Evolutionary conservation across 2,888 invertebrate species (phyloP), one percentile per base, ranked within the genome.

Genomic region (Acanthosoma haemorrhoidale): DNA sequence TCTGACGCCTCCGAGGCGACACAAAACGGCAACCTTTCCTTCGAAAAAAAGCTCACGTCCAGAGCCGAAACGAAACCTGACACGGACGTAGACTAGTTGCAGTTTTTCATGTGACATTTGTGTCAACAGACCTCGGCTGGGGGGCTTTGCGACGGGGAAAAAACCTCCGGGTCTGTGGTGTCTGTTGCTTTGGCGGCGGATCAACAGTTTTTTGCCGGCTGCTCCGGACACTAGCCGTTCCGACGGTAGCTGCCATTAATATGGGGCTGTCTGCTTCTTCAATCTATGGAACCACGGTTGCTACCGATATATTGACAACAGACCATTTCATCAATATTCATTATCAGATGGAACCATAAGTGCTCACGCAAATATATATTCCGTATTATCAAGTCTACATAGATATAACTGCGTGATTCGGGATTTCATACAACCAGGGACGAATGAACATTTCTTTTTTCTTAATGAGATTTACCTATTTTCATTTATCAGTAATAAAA

Each of bases 61-160:
- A 51, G n/a, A n/a, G n/a, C n/a, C n/a, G n/a, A 51, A 51, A 51
- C 51, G 51, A 51, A 51, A 51, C 51, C 51, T 51, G 51, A 51
- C 51, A 51, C 51, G 51, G 51, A 21, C 51, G 51, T 51, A 21
- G 29, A 25, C 51, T 51, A 51, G 51, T 51, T 25, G 51, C 51
- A 51, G 51, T 51, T 51, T 51, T 51, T 51, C 29, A 21, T 51
- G 29, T 51, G 51, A 51, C 51, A 51, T 51, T 51, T 51, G 51
- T 51, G 51, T 51, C 51, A 51, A 51, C 51, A 51, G 51, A 51
- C 51, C 51, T n/a, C n/a, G n/a, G n/a, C n/a, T n/a, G n/a, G n/a
- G n/a, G n/a, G n/a, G n/a, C n/a, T n/a, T n/a, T n/a, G n/a, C n/a
- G 51, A 25, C 51, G 25, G 51, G 25, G 13, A 51, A 51, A 43